These are phyloP conservation scores for Aegypius monachus DNA, from an alignment of 2,113 vertebrate genomes.

Conservation along the genomic window DNA sequence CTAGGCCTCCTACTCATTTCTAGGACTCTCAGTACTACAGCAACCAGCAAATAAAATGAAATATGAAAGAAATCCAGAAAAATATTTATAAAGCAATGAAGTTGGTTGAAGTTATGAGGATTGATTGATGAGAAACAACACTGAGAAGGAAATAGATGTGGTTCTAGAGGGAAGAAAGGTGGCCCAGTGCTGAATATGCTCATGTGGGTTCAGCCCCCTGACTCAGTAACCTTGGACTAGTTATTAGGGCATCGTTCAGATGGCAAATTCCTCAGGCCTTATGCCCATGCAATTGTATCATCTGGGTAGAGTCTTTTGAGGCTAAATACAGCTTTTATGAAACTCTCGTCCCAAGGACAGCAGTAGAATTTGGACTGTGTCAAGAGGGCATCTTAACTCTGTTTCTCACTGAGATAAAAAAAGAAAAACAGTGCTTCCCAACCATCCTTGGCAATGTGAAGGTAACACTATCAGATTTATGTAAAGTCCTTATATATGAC, in stretches of 20 bases:
- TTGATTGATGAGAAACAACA: neutral
- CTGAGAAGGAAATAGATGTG: neutral
- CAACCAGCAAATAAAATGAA: neutral
- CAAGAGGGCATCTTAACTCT: neutral
- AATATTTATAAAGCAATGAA: neutral
- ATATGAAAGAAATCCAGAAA: neutral
- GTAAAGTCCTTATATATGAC: neutral
- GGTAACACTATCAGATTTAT: neutral
- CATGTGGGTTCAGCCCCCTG: neutral
- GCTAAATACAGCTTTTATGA: neutral
- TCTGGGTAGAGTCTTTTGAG: neutral
- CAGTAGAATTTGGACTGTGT: neutral
- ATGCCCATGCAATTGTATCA: fast-evolving
- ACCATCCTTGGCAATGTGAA: neutral
- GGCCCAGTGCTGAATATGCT: neutral
- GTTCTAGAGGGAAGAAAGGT: neutral
- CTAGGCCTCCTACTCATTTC: neutral
- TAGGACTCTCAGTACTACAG: neutral
- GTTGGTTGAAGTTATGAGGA: neutral
- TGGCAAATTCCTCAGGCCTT: neutral
- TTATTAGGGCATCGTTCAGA: neutral
- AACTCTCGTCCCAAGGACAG: neutral
- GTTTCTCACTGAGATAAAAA: neutral
- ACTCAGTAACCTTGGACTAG: neutral
- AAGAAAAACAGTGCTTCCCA: neutral